These are phyloP conservation scores for Adineta ricciae DNA, from an alignment of 2,888 invertebrate species.

Conservation along the genomic window DNA sequence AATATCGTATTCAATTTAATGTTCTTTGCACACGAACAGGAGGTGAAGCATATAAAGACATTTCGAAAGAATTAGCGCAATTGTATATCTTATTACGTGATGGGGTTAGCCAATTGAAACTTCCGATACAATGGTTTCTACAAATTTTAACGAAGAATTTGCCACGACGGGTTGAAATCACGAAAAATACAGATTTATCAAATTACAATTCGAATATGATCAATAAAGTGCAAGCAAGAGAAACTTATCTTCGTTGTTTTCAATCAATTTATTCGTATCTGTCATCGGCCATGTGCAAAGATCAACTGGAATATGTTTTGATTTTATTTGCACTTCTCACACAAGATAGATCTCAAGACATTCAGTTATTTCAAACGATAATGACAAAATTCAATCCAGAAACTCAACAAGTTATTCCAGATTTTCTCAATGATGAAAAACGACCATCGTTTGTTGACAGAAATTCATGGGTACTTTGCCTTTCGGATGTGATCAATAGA, in stretches of 20 bases:
- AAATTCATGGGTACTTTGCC: background rate
- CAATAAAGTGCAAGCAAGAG: background rate
- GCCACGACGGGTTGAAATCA: background rate
- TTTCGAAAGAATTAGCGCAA: background rate
- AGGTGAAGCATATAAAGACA: background rate
- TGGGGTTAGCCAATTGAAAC: background rate
- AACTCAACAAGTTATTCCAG: background rate
- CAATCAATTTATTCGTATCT: background rate
- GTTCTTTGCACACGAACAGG: background rate
- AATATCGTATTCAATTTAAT: background rate
- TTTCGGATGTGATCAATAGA: background rate
- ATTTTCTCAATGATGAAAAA: background rate
- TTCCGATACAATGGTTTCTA: background rate
- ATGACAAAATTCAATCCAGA: background rate
- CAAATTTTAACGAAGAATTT: background rate
- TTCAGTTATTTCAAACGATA: background rate
- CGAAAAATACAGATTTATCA: background rate
- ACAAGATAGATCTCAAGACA: background rate
- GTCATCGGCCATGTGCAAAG: background rate
- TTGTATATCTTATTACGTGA: background rate
- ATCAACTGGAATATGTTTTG: background rate
- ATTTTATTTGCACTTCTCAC: background rate
- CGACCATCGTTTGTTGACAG: background rate
- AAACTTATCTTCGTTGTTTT: constrained; percentile 8
- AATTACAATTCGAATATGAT: background rate